Evolutionary conservation across 1,140 invertebrate genomes (phyloP).

Genomic region (Mactra quadrangularis): DNA sequence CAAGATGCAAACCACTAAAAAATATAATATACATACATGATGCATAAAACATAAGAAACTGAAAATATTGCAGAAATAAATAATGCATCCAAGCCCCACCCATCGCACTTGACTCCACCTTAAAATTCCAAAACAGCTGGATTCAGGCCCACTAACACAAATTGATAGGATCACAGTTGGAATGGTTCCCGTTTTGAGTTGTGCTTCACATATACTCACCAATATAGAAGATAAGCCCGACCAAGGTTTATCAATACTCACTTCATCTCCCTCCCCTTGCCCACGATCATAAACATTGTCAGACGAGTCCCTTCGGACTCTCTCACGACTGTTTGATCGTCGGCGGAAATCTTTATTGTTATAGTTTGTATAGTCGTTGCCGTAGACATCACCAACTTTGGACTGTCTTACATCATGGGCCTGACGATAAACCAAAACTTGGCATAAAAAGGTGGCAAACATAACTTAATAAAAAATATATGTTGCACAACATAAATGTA

Average conservation of each 20-base stretch:
- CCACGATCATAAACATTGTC: constrained; percentile 87
- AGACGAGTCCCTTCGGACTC: constrained; percentile 87
- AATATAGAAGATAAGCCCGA: constrained; percentile 68
- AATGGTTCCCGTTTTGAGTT: constrained; percentile 66
- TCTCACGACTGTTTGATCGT: constrained; percentile 83
- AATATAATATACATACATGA: constrained; percentile 38
- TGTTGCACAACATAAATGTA: too few species aligned
- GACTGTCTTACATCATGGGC: constrained; percentile 95
- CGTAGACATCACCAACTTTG: constrained; percentile 89
- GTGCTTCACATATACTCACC: constrained; percentile 80
- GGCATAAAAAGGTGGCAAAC: constrained; percentile 56
- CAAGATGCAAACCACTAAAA: constrained; percentile 35
- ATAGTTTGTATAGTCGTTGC: constrained; percentile 77
- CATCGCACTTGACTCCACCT: constrained; percentile 51
- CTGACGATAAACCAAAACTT: constrained; percentile 84
- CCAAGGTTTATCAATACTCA: constrained; percentile 83
- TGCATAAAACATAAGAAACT: constrained; percentile 32
- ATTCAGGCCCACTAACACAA: constrained; percentile 30
- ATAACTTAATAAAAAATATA: constrained; percentile 18
- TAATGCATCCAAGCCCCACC: constrained; percentile 35
- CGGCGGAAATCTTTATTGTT: constrained; percentile 80
- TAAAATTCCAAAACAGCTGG: neutral
- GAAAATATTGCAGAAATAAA: constrained; percentile 25
- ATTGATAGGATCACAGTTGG: constrained; percentile 61
- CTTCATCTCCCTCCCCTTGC: constrained; percentile 85